Base-by-base conservation (phyloP, 1,140 invertebrate genomes). In the Zaprionus tsacasi region DNA sequence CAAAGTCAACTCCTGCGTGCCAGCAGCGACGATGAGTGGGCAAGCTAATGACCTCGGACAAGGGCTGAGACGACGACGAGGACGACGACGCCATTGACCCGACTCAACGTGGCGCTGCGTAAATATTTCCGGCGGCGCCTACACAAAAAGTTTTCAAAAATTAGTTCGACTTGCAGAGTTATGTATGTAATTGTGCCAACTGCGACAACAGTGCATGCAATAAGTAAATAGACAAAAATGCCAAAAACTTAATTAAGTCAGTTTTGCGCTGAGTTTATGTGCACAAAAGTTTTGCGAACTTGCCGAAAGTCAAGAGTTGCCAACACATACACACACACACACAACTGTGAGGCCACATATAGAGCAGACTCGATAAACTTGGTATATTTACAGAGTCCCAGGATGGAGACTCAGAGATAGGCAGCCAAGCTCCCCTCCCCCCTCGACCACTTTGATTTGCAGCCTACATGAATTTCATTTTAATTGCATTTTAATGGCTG, bases 11-110 rank as follows among this genome's bases (percentile, higher is more conserved):
- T 57, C 1, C 3, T 30, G 27, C 27, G 27, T 30, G 27, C 27
- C 27, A 30, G 27, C 1, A 30, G 27, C 27, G 27, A 30, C 27
- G 27, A 21, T 30, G 52, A 57, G 36, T 40, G 52, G 7, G 27
- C 30, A 35, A 72, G 68, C 69, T 76, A 76, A 72, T 76, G 55
- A 76, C 59, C 61, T 55, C 36, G 69, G 61, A 67, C 70, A 67
- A 56, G 33, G 15, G 50, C 38, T 52, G 25, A 17, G 27, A 10
- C 35, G 56, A 6, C 1, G 2, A 1, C 25, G 25, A 4, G 25
- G n/a, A n/a, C n/a, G n/a, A n/a, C n/a, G n/a, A n/a, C 27, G 27
- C 27, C 57, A 43, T 27, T 55, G 21, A 33, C 17, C 50, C 7
- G 1, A 35, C 27, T 56, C 55, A 36, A 7, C 15, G 40, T 2